These are phyloP conservation scores for Chiropotes sagulatus DNA, from an alignment of 2,797 vertebrate genomes.

Conservation along the genomic window DNA sequence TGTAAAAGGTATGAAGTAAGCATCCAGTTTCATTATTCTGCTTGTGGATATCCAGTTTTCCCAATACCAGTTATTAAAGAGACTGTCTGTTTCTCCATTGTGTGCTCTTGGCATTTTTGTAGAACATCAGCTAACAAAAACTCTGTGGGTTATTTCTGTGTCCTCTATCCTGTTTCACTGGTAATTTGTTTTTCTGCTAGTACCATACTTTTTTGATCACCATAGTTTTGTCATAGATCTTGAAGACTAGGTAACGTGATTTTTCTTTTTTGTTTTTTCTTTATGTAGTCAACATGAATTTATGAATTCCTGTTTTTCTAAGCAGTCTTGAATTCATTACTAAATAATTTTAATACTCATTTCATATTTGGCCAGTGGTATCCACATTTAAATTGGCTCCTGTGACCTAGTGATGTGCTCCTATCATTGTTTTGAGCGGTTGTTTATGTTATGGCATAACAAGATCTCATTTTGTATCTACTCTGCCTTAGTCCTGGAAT, in stretches of 20 bases:
- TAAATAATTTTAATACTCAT: neutral
- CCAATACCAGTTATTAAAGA: neutral
- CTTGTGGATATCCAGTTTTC: neutral
- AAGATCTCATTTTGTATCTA: constrained; percentile 8
- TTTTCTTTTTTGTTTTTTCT: neutral
- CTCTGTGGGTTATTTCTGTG: neutral
- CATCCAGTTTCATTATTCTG: neutral
- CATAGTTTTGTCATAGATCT: neutral
- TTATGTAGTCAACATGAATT: neutral
- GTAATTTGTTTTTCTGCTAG: neutral
- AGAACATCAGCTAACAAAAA: neutral
- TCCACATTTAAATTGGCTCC: neutral
- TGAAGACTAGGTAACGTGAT: neutral
- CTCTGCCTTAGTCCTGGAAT: neutral
- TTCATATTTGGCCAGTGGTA: neutral
- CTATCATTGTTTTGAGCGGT: neutral
- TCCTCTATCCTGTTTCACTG: neutral
- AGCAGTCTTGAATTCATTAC: neutral
- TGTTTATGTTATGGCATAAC: neutral
- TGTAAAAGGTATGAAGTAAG: neutral
- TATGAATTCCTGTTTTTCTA: neutral
- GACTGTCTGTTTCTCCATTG: neutral
- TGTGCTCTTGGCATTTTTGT: neutral
- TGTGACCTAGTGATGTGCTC: neutral
- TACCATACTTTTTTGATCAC: neutral